Evolutionary conservation across 1,140 invertebrate species (phyloP).

Genomic region (Temnothorax longispinosus): DNA sequence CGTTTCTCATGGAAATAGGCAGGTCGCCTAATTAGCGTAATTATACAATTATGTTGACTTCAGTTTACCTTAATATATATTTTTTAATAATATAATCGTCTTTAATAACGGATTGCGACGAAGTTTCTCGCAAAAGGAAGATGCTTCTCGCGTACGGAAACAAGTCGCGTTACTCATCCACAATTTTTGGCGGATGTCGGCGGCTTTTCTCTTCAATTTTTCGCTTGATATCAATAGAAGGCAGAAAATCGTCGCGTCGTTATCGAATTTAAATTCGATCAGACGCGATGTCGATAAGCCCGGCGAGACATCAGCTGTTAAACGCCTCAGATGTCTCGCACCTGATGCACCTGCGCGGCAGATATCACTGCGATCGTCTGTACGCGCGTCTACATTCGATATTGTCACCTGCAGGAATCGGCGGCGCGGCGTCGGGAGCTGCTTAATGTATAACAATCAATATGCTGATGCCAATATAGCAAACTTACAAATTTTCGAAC

Average conservation of each 20-base stretch:
- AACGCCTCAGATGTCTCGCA: slow-evolving; percentile 41
- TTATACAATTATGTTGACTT: slow-evolving; percentile 37
- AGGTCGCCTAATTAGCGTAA: slow-evolving; percentile 47
- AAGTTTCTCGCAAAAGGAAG: neutral
- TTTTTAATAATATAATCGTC: neutral
- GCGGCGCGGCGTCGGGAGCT: neutral
- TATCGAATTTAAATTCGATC: slow-evolving; percentile 26
- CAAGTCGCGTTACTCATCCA: neutral
- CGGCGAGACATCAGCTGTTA: slow-evolving; percentile 8
- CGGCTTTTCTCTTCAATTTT: neutral
- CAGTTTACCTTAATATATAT: slow-evolving; percentile 20
- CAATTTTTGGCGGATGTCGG: neutral
- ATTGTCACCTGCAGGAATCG: slow-evolving; percentile 42
- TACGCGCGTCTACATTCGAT: slow-evolving; percentile 8
- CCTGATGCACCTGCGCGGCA: slow-evolving; percentile 49
- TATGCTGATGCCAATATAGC: neutral
- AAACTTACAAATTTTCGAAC: neutral
- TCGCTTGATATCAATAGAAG: neutral
- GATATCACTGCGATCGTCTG: slow-evolving; percentile 53
- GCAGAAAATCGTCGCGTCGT: neutral
- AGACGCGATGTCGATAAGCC: slow-evolving; percentile 6
- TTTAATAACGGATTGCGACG: slow-evolving; percentile 25
- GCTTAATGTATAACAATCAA: neutral
- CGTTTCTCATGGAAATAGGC: slow-evolving; percentile 44
- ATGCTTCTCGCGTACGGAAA: neutral